Conservation (phyloP, 2,888 invertebrate genomes). For the Morinoia aosen region DNA sequence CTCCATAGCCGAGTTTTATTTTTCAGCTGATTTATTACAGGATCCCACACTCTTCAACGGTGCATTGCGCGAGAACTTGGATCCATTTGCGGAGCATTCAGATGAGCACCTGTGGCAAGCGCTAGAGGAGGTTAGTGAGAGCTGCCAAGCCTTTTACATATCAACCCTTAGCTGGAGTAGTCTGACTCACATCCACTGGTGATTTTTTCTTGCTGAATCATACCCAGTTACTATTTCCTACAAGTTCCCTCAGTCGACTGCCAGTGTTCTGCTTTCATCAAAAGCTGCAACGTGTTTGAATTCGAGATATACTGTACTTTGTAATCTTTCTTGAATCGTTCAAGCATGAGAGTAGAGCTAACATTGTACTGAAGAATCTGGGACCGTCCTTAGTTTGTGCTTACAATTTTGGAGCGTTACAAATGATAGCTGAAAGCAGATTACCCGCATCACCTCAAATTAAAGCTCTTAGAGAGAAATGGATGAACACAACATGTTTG, state of each 20-base stretch:
- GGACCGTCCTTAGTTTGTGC: background rate
- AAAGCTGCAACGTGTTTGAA: too few species aligned
- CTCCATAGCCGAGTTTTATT: too few species aligned
- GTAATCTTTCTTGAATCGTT: background rate
- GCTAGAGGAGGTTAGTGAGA: conserved; percentile 81
- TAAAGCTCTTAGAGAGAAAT: background rate
- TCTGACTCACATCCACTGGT: background rate
- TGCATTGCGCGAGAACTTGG: conserved; percentile 88
- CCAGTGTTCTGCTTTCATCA: too few species aligned
- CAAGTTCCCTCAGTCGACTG: too few species aligned
- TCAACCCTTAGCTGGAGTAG: too few species aligned
- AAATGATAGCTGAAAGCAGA: background rate
- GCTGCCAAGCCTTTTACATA: background rate
- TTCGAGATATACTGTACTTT: too few species aligned
- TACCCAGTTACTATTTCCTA: too few species aligned
- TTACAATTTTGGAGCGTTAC: background rate
- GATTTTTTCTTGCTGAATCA: too few species aligned
- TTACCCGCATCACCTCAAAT: background rate
- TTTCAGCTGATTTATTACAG: background rate
- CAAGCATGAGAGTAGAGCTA: background rate
- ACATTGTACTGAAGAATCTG: background rate
- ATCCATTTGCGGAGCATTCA: conserved; percentile 86
- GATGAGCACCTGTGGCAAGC: conserved; percentile 87
- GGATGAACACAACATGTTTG: background rate
- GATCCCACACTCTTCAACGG: conserved; percentile 91